Percentiles rank a stretch among this genome's conserved stretches.
phyloP scores from a whole-genome alignment of 2,113 vertebrate species.

The Urocynchramus pylzowi region DNA sequence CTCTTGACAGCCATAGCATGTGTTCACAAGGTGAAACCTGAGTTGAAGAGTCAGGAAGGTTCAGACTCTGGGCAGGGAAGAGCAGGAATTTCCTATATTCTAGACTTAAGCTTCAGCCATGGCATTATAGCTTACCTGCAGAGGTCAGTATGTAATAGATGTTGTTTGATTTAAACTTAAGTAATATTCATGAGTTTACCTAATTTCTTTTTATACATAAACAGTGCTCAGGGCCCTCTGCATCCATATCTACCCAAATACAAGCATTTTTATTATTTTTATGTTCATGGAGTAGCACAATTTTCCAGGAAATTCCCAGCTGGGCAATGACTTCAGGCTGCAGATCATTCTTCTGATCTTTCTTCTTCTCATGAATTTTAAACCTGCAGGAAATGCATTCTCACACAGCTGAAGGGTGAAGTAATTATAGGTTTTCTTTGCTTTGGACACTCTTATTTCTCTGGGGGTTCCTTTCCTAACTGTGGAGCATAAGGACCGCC shows the following conservation, averaged over 20 bases:
- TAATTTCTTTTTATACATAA: not conserved
- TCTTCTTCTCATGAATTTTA: slow-evolving; percentile 38
- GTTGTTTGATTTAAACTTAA: not conserved
- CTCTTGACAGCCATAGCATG: not conserved
- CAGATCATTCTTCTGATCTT: slow-evolving; percentile 30
- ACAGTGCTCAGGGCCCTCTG: not conserved
- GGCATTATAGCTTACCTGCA: not conserved
- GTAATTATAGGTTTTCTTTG: slow-evolving; percentile 43
- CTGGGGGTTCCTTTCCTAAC: not conserved
- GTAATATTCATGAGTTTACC: not conserved
- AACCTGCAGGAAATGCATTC: slow-evolving; percentile 38
- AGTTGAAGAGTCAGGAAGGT: not conserved
- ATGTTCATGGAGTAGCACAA: not conserved
- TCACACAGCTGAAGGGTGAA: slow-evolving; percentile 25
- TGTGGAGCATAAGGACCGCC: fast-evolving
- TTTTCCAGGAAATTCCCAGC: slow-evolving; percentile 34
- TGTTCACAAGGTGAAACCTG: not conserved
- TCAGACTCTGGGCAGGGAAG: not conserved
- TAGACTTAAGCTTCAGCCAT: not conserved
- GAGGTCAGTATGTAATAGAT: not conserved
- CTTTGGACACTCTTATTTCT: slow-evolving; percentile 36
- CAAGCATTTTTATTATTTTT: not conserved
- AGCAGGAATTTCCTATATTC: not conserved
- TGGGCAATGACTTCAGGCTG: slow-evolving; percentile 24
- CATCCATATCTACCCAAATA: not conserved